Evolutionary conservation across 2,888 invertebrate genomes (phyloP).

Genomic region (Volucella bombylans): DNA sequence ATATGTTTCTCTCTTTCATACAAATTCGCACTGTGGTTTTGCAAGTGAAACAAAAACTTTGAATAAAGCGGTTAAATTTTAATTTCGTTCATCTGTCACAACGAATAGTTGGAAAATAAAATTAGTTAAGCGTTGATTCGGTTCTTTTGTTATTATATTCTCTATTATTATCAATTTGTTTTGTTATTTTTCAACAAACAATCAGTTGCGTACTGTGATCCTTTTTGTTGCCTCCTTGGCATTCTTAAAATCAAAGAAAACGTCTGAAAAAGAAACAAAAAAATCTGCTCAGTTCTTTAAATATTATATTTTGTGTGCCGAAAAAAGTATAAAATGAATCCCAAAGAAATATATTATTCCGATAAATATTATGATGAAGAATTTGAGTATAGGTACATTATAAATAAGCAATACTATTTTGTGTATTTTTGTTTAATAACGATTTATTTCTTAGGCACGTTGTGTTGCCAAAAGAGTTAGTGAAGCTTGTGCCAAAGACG

Average conservation of each 20-base stretch:
- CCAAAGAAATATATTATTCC: constrained; percentile 93
- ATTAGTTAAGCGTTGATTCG: constrained; percentile 59
- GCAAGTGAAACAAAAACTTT: constrained; percentile 44
- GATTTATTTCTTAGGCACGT: constrained; percentile 90
- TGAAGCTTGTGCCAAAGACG: constrained; percentile 94
- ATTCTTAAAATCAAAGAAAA: too few species aligned
- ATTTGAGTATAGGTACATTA: constrained; percentile 93
- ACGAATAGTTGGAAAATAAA: constrained; percentile 43
- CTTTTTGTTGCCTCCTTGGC: too few species aligned
- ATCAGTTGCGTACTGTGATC: not conserved
- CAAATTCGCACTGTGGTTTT: not conserved
- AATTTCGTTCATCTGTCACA: constrained; percentile 64
- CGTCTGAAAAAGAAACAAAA: not conserved
- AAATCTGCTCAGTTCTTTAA: not conserved
- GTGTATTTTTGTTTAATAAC: not conserved
- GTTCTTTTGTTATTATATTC: constrained; percentile 23
- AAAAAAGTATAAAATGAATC: constrained; percentile 83
- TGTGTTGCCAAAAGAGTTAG: constrained; percentile 95
- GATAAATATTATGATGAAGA: constrained; percentile 96
- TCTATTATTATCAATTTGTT: not conserved
- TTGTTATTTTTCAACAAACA: not conserved
- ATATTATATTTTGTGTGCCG: not conserved
- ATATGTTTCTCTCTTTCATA: constrained; percentile 15
- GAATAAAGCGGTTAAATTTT: constrained; percentile 65
- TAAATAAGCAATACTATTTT: not conserved